Evolutionary conservation across 1,140 invertebrate genomes (phyloP).

Genomic region (Penaeus chinensis): DNA sequence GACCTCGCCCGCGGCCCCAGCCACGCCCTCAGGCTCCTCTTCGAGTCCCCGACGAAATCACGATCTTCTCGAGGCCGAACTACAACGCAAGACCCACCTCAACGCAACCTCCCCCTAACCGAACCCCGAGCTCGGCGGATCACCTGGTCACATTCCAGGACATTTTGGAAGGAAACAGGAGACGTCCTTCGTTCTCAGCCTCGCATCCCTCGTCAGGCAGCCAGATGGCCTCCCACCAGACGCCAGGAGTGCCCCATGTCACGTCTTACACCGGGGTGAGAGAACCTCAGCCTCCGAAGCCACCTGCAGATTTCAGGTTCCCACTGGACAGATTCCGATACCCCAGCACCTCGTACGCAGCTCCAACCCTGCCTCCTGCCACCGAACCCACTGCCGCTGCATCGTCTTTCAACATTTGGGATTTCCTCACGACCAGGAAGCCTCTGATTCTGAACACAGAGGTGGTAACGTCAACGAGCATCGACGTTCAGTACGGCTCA

Average conservation of each 20-base stretch:
- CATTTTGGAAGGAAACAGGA: constrained; percentile 34
- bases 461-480: constrained; percentile 62
- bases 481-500: constrained; percentile 51
- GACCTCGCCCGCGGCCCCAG: background rate
- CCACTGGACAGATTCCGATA: constrained; percentile 55
- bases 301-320: constrained; percentile 31
- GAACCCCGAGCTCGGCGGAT: constrained; percentile 22
- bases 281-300: constrained; percentile 27
- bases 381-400: constrained; percentile 3
- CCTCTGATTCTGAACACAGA: constrained; percentile 63
- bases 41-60: background rate
- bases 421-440: constrained; percentile 60
- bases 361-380: background rate
- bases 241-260: constrained; percentile 1
- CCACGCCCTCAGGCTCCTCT: constrained; percentile 12
- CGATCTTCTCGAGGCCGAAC: constrained; percentile 2
- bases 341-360: background rate
- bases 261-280: constrained; percentile 54
- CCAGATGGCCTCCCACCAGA: constrained; percentile 10
- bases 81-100: background rate
- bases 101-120: background rate
- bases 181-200: background rate
- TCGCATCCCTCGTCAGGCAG: constrained; percentile 5
- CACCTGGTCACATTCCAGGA: constrained; percentile 55
- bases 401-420: constrained; percentile 47